Evolutionary conservation across 2,888 invertebrate genomes (phyloP).

Genomic region (Drosophila eohydei): DNA sequence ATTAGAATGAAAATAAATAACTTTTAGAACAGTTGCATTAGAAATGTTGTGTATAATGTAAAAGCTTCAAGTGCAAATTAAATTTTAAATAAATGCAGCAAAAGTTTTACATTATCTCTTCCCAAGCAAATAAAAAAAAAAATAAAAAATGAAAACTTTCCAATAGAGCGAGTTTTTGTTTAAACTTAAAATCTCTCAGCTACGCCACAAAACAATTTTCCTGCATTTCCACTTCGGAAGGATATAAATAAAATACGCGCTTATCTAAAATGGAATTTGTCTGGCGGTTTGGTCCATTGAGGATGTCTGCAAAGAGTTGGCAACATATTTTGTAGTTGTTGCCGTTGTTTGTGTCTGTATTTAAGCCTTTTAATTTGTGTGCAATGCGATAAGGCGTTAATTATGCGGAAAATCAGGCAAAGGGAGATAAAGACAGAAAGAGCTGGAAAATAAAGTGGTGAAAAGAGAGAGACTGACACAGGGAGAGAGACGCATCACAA

Average conservation of each 20-base stretch:
- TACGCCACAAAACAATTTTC: constrained; percentile 21
- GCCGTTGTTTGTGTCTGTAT: constrained; percentile 30
- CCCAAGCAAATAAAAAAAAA: neutral
- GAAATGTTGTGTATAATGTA: neutral
- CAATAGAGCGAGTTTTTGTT: neutral
- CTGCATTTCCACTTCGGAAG: constrained; percentile 16
- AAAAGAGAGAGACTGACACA: neutral
- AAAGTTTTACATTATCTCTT: neutral
- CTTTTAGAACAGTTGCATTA: neutral
- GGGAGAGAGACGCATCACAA: too few relatives aligned
- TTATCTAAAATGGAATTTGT: constrained; percentile 66
- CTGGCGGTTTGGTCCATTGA: constrained; percentile 58
- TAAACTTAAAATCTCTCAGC: constrained; percentile 20
- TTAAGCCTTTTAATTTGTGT: constrained; percentile 71
- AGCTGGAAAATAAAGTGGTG: neutral
- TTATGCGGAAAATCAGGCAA: constrained; percentile 47
- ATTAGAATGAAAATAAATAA: neutral
- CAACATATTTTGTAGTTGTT: constrained; percentile 4
- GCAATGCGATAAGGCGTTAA: constrained; percentile 69
- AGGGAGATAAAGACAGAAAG: neutral
- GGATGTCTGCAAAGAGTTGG: constrained; percentile 44
- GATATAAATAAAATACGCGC: constrained; percentile 56
- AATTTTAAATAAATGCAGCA: neutral
- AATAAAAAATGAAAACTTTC: neutral
- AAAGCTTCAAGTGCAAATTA: neutral